Evolutionary conservation across 2,797 vertebrate genomes (phyloP).

Genomic region (Garrulus glandarius): DNA sequence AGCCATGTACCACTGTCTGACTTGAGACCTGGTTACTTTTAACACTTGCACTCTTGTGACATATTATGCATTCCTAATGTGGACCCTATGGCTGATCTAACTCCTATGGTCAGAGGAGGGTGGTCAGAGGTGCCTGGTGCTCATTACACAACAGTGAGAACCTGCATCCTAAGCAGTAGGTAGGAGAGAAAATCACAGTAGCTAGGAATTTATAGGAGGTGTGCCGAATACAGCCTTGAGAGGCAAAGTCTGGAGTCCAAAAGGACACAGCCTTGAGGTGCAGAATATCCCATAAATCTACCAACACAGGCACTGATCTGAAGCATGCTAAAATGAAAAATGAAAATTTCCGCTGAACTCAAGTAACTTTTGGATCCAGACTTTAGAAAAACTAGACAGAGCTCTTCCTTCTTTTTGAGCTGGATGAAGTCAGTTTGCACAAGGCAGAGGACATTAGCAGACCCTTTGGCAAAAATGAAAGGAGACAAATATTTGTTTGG

Average conservation of each 20-base stretch:
- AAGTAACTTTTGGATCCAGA: neutral
- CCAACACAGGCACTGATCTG: neutral
- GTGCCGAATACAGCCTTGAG: neutral
- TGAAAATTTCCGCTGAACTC: neutral
- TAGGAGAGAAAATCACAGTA: neutral
- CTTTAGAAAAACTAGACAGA: neutral
- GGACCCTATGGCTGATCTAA: neutral
- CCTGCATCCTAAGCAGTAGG: neutral
- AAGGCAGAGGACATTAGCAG: neutral
- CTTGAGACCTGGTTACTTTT: neutral
- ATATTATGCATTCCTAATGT: neutral
- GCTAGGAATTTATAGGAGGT: neutral
- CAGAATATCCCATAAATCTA: neutral
- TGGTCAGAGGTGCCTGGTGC: neutral
- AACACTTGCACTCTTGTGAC: accelerated
- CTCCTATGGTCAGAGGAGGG: accelerated
- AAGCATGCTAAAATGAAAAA: neutral
- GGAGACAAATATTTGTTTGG: neutral
- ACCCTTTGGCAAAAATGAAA: neutral
- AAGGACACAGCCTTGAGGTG: neutral
- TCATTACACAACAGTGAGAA: neutral
- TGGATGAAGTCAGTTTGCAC: neutral
- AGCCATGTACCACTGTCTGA: accelerated
- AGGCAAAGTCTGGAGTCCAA: neutral
- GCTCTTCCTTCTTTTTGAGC: neutral